Conservation (phyloP, 2,888 invertebrate species). For the Trilocha varians region DNA sequence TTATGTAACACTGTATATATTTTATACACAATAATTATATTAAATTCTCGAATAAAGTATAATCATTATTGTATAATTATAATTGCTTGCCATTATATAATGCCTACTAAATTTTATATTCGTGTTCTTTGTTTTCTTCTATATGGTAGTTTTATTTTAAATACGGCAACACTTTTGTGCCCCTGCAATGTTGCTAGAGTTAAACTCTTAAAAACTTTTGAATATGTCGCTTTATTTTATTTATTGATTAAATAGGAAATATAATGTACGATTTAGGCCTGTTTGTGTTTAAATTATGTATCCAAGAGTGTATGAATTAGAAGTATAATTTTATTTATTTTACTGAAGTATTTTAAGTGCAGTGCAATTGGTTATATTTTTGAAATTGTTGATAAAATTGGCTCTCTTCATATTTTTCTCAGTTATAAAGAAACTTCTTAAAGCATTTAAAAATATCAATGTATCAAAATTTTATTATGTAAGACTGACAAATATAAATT, state of each 20-base stretch:
- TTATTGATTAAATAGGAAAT: conserved; percentile 30
- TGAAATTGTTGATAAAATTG: too few relatives aligned
- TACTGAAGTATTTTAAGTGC: too few relatives aligned
- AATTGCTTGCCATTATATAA: conserved; percentile 44
- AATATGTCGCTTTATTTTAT: conserved; percentile 43
- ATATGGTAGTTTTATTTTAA: background rate
- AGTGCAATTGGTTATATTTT: too few relatives aligned
- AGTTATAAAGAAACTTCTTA: too few relatives aligned
- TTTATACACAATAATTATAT: conserved; percentile 1
- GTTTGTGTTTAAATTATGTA: conserved; percentile 33
- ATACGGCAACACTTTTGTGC: conserved; percentile 16
- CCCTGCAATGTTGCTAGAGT: conserved; percentile 35
- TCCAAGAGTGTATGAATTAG: conserved; percentile 32
- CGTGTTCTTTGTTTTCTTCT: conserved; percentile 9
- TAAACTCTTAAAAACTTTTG: conserved; percentile 53
- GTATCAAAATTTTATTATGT: conserved; percentile 13
- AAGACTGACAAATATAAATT: conserved; percentile 41
- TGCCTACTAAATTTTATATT: conserved; percentile 9
- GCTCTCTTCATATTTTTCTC: too few relatives aligned
- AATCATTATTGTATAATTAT: conserved; percentile 19
- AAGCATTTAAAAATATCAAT: too few relatives aligned
- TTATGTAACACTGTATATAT: conserved; percentile 28
- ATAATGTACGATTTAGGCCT: conserved; percentile 15
- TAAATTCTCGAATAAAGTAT: conserved; percentile 39
- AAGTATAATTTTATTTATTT: conserved; percentile 31